Conservation (phyloP, 92 coral and sea anemone species). For the Epizoanthus illoricatus region DNA sequence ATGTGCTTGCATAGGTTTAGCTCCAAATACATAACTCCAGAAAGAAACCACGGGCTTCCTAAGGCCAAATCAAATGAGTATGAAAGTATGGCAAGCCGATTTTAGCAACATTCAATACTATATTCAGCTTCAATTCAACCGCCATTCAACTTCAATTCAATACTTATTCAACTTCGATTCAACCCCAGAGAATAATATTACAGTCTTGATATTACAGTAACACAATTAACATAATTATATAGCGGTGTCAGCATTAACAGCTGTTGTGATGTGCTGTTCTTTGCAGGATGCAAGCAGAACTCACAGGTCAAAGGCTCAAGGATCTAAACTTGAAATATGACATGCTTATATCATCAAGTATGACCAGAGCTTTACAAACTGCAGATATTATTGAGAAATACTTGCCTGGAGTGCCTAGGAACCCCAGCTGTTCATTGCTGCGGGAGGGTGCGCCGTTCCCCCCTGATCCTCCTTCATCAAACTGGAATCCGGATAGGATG, state of each 20-base stretch:
- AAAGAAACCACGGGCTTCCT: no score
- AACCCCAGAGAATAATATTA: no score
- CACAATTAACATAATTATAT: no score
- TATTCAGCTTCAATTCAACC: no score
- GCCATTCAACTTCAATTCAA: no score
- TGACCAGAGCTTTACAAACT: constrained; percentile 85
- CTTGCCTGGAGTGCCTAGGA: constrained; percentile 82
- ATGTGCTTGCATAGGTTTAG: no score
- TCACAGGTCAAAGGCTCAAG: constrained; percentile 78
- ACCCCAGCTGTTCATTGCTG: constrained; percentile 68
- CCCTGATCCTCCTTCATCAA: constrained; percentile 87
- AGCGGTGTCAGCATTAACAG: neutral
- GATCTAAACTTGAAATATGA: constrained; percentile 58
- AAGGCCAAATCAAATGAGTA: no score
- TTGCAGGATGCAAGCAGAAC: constrained; percentile 79
- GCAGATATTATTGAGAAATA: constrained; percentile 75
- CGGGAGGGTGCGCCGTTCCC: constrained; percentile 90
- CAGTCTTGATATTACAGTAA: no score
- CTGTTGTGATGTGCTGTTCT: neutral
- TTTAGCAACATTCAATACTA: no score
- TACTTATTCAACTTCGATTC: no score
- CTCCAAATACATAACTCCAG: no score
- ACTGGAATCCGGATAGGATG: constrained; percentile 82
- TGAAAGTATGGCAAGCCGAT: no score
- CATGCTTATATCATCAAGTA: constrained; percentile 76